phyloP scores from a whole-genome alignment of 1,140 invertebrate species.

The Tachypleus tridentatus region DNA sequence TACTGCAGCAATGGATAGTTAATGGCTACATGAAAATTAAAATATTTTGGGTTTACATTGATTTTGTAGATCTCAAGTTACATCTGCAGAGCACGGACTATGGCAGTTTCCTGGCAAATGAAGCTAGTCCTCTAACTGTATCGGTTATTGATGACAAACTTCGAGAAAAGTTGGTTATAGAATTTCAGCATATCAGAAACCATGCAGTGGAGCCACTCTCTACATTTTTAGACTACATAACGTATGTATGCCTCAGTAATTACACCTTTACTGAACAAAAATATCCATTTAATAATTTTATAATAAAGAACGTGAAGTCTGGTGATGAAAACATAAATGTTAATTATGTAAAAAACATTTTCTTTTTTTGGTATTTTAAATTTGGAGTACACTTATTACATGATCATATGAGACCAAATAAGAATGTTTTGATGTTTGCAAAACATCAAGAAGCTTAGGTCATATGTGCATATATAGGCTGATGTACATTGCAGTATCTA shows the following conservation, averaged over 20 bases:
- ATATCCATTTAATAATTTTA: not conserved
- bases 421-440: no score
- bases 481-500: no score
- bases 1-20: not conserved
- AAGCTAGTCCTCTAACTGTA: slow-evolving; percentile 91
- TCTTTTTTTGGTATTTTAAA: no score
- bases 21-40: no score
- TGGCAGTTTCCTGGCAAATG: slow-evolving; percentile 96
- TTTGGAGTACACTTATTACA: no score
- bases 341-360: no score
- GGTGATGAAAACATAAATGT: no score
- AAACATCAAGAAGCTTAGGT: no score
- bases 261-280: not conserved
- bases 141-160: slow-evolving; percentile 98
- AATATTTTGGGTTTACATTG: no score
- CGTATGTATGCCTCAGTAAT: slow-evolving; percentile 38
- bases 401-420: no score
- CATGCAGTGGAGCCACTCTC: slow-evolving; percentile 94
- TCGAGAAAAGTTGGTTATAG: slow-evolving; percentile 93
- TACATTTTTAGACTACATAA: slow-evolving; percentile 98
- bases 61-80: slow-evolving; percentile 81
- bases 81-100: slow-evolving; percentile 99
- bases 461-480: no score
- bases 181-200: slow-evolving; percentile 96
- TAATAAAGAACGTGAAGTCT: no score